phyloP scores from a whole-genome alignment of 2,888 invertebrate genomes.

The Marasmarcha lunaedactyla region DNA sequence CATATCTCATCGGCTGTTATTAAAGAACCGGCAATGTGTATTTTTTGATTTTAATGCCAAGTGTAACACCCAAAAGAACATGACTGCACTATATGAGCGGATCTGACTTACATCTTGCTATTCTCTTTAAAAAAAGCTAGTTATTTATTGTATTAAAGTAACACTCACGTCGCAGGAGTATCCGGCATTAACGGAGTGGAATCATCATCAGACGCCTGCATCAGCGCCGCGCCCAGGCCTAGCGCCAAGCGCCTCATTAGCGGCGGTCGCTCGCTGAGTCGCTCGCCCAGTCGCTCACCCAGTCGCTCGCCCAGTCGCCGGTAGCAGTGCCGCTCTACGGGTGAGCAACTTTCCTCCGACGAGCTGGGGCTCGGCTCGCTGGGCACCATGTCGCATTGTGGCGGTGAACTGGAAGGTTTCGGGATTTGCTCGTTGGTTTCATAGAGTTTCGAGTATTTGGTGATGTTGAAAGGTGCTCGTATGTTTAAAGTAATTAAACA shows the following conservation, averaged over 20 bases:
- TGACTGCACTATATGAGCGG: no score
- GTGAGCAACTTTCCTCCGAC: conserved; percentile 89
- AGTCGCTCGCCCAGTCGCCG: conserved; percentile 80
- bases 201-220: conserved; percentile 71
- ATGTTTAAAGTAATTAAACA: no score
- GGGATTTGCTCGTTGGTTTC: not conserved
- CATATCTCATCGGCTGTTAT: no score
- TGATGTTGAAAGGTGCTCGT: no score
- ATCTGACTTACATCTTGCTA: no score
- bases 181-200: conserved; percentile 81
- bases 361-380: conserved; percentile 71
- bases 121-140: no score
- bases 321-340: conserved; percentile 88
- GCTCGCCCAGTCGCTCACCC: conserved; percentile 23
- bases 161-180: conserved; percentile 66
- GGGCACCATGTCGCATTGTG: conserved; percentile 51
- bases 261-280: conserved; percentile 68
- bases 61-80: no score
- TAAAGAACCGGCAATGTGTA: no score
- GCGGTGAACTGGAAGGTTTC: conserved; percentile 36
- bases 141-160: no score
- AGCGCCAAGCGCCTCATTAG: conserved; percentile 83
- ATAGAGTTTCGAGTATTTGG: no score
- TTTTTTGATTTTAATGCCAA: no score
- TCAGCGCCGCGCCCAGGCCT: conserved; percentile 74